A percentile compares a stretch with the other conserved stretches of the same genome.
These are phyloP conservation scores for Dione vanillae DNA, from an alignment of 2,888 invertebrate species.

Conservation along the genomic window DNA sequence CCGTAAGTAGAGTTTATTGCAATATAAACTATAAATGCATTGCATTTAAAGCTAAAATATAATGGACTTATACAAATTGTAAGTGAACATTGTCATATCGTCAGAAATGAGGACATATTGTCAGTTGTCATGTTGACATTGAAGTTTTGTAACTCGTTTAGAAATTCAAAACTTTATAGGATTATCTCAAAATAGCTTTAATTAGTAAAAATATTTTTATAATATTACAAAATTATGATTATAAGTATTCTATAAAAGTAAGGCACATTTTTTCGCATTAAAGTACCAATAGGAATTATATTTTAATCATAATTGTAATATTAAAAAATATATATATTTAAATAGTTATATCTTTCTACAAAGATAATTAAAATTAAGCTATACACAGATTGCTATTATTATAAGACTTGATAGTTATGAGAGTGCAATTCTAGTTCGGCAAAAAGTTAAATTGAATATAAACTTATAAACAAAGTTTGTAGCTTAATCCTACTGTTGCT, in stretches of 20 bases:
- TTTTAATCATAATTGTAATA: neutral
- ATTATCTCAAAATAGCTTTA: neutral
- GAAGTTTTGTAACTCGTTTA: conserved; percentile 17
- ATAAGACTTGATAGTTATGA: neutral
- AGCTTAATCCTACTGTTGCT: conserved; percentile 47
- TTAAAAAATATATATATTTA: neutral
- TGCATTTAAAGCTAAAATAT: neutral
- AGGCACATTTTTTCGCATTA: too few relatives aligned
- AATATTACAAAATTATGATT: neutral
- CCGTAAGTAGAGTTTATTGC: neutral
- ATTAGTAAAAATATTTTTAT: neutral
- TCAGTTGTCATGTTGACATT: conserved; percentile 23
- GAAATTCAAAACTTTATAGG: neutral
- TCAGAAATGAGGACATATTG: neutral
- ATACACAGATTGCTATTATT: neutral
- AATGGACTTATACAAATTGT: neutral
- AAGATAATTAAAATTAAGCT: neutral
- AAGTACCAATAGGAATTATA: too few relatives aligned
- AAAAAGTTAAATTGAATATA: neutral
- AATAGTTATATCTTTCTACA: neutral
- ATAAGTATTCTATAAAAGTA: neutral
- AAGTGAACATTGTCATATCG: neutral
- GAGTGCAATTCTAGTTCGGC: neutral
- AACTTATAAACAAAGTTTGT: neutral
- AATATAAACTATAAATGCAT: conserved; percentile 6